A percentile compares a stretch with the other conserved stretches of the same genome.
phyloP scores from a whole-genome alignment of 1,140 invertebrate species.

The Thereuonema tuberculata region DNA sequence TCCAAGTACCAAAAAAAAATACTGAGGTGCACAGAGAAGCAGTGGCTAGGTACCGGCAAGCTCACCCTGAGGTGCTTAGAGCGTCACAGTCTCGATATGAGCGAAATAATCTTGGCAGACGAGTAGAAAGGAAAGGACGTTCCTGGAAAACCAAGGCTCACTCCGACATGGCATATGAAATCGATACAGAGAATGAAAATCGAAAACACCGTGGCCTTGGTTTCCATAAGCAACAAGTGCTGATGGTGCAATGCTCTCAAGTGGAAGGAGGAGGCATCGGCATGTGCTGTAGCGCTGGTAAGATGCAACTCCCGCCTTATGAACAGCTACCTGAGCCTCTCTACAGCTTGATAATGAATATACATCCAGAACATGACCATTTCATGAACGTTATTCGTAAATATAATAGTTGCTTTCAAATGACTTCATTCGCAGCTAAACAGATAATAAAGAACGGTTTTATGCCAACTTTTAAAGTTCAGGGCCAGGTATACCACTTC shows the following conservation, averaged over 20 bases:
- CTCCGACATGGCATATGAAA: background rate
- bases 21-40: background rate
- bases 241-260: background rate
- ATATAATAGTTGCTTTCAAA: conserved; percentile 33
- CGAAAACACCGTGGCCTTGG: background rate
- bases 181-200: background rate
- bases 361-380: background rate
- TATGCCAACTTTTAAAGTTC: conserved; percentile 22
- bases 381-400: conserved; percentile 11
- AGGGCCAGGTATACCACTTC: conserved; percentile 35
- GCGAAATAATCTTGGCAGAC: background rate
- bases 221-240: background rate
- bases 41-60: background rate
- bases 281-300: background rate
- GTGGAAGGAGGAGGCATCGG: background rate
- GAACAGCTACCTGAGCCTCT: background rate
- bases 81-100: background rate
- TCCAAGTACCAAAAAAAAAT: background rate
- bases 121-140: background rate
- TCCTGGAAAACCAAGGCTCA: background rate
- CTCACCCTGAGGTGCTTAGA: background rate
- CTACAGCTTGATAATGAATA: background rate
- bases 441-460: conserved; percentile 22
- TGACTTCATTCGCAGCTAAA: conserved; percentile 31
- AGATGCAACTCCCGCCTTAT: background rate